A percentile compares a stretch with the other conserved stretches of the same genome.
phyloP scores from a whole-genome alignment of 2,113 vertebrate genomes.

The Ranitomeya variabilis region DNA sequence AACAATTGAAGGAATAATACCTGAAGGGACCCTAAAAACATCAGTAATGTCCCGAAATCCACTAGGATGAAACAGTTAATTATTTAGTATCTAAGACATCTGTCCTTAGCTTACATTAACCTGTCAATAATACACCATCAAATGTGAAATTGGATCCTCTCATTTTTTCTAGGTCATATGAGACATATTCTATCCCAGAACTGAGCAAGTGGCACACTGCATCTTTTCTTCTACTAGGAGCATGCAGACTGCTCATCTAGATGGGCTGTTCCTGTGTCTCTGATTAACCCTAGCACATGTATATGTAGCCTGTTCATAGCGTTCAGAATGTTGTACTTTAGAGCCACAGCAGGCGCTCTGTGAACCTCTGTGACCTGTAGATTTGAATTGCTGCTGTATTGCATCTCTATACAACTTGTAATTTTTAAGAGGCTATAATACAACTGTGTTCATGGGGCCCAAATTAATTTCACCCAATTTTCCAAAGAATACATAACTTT shows the following conservation, averaged over 20 bases:
- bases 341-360: too few relatives aligned
- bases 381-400: too few relatives aligned
- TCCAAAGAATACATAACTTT: too few relatives aligned
- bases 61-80: neutral
- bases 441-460: too few relatives aligned
- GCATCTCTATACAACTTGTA: too few relatives aligned
- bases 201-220: neutral
- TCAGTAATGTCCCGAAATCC: neutral
- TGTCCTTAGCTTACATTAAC: neutral
- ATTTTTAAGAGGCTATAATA: too few relatives aligned
- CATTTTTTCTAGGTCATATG: neutral
- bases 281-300: neutral
- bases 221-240: neutral
- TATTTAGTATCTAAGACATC: neutral
- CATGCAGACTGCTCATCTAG: neutral
- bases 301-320: neutral
- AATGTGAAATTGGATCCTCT: neutral
- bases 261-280: neutral
- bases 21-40: neutral
- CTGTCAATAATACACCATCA: conserved; percentile 22
- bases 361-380: too few relatives aligned
- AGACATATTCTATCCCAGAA: neutral
- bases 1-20: neutral
- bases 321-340: too few relatives aligned
- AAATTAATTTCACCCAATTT: too few relatives aligned